Conservation (phyloP, 2,113 vertebrate species). For the Peucedramus taeniatus region DNA sequence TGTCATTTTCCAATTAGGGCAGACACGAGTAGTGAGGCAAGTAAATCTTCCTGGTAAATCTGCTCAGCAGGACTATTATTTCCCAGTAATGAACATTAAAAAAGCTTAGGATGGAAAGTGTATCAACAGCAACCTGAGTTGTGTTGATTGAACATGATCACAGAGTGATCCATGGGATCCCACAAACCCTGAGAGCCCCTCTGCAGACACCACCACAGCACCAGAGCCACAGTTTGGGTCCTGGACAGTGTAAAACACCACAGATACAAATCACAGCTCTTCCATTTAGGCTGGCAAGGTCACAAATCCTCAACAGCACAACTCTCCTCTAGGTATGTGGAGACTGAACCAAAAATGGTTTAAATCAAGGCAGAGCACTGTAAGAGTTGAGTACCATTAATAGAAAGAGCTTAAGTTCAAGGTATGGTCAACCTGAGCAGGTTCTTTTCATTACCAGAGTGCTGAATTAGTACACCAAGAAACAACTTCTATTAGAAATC, state of each 20-base stretch:
- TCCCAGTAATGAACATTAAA: neutral
- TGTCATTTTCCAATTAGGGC: neutral
- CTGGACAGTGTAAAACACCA: rapidly evolving
- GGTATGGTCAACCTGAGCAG: neutral
- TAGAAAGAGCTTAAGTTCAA: neutral
- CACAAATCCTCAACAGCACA: neutral
- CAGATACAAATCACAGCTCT: neutral
- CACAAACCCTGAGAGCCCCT: neutral
- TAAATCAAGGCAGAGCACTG: neutral
- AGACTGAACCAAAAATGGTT: neutral
- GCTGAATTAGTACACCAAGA: neutral
- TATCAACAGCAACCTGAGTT: neutral
- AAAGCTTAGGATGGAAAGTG: neutral
- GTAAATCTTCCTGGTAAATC: neutral
- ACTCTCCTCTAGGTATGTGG: rapidly evolving
- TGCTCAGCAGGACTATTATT: neutral
- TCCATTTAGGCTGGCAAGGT: neutral
- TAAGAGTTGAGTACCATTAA: rapidly evolving
- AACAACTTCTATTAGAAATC: neutral
- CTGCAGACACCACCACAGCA: neutral
- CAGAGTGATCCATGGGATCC: rapidly evolving
- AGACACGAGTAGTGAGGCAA: neutral
- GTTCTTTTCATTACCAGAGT: neutral
- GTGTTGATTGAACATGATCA: rapidly evolving
- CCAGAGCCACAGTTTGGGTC: rapidly evolving